A percentile compares a stretch with the other conserved stretches of the same genome.
These are phyloP conservation scores for Coccyzus lansbergi DNA, from an alignment of 2,797 vertebrate species.

Conservation along the genomic window DNA sequence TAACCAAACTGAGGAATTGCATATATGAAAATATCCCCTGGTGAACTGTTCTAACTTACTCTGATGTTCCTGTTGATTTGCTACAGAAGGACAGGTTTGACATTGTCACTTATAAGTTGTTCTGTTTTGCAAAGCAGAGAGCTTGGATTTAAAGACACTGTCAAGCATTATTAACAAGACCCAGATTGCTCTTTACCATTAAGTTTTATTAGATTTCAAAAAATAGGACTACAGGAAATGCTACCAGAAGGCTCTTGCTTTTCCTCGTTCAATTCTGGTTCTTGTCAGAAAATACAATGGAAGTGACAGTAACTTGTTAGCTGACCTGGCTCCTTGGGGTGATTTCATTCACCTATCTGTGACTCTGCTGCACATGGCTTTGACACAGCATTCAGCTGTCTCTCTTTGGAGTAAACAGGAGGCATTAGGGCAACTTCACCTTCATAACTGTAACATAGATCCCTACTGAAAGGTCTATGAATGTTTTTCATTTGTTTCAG, in stretches of 20 bases:
- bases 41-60: background rate
- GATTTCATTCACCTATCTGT: background rate
- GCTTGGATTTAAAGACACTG: background rate
- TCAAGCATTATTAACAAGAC: background rate
- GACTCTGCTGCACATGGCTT: background rate
- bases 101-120: background rate
- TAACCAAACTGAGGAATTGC: background rate
- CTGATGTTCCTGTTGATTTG: background rate
- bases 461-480: background rate
- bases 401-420: background rate
- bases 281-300: background rate
- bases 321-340: background rate
- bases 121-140: background rate
- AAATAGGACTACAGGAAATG: background rate
- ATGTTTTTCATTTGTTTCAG: constrained; percentile 68
- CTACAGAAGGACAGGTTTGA: background rate
- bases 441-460: background rate
- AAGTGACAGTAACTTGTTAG: background rate
- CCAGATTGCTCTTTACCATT: background rate
- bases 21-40: background rate
- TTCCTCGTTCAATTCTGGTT: background rate
- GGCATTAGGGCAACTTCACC: background rate
- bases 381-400: background rate
- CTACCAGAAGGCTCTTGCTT: background rate
- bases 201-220: background rate